Base-by-base conservation (phyloP, 2,888 invertebrate genomes). In the Napeogenes inachia region DNA sequence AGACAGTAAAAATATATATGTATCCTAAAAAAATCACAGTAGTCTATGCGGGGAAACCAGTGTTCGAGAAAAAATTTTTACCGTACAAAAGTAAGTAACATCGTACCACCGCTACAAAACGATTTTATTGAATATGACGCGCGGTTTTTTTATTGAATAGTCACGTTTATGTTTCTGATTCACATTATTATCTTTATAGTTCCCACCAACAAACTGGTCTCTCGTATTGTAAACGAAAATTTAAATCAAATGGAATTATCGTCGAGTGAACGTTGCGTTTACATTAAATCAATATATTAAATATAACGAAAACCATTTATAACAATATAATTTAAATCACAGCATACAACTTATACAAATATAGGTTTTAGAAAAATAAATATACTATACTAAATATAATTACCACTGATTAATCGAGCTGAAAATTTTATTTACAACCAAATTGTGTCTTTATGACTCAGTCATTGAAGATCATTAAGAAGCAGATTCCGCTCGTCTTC, bases 391-490 rank as follows among this genome's bases (percentile, higher is more conserved):
- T 88, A 80, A 82, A 77, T 78, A 76, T 81, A 71, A 80, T 77
- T 78, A 87, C 84, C 87, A 85, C 86, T 80, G 80, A 77, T 76
- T 80, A 80, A 76, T 75, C 75, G 73, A 75, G 75, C 73, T 75
- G 73, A 75, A 71, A 71, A 80, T 71, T 77, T 75, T 71, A 75
- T 76, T 77, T 80, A 77, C 85, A 74, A 83, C 77, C 76, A 84
- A 77, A 79, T 80, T 82, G 77, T 82, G 73, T 79, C 71, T 59
- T 79, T 80, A 46, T 81, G 78, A 57, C 77, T 73, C 75, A 85
- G 87, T 87, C 87, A 90, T 77, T 91, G 90, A 63, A 89, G 85
- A 21, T 91, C 89, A n/a, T 83, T 89, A 2, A 88, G 72, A 61
- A 87, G 71, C 33, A 88, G 73, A 57, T 87, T 89, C 0, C 87